Evolutionary conservation across 1,140 invertebrate genomes (phyloP), one percentile per base, ranked within the genome.

Genomic region (Drosophila trapezifrons): DNA sequence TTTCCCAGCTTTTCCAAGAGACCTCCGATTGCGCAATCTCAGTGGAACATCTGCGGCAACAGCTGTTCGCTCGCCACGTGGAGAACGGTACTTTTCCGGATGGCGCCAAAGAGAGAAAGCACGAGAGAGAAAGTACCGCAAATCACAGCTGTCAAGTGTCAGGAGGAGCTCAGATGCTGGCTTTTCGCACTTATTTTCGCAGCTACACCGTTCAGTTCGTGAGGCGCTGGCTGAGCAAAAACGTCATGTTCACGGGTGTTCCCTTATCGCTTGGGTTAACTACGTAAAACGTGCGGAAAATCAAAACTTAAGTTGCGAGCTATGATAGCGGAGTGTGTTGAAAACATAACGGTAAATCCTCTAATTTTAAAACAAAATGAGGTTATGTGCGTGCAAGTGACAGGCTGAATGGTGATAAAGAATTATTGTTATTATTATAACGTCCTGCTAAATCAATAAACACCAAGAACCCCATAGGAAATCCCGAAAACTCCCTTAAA

Each of bases 181-280:
- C 60, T 63, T 58, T 69, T 67, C 65, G 64, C 59, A 29, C 29
- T 52, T 43, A 32, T 43, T 15, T 43, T 64, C 38, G 17, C 35
- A n/a, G 51, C 20, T 73, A 17, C 22, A 20, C 5, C 12, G 27
- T 49, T 86, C 66, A 87, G 83, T 87, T 87, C 64, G 83, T 86
- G 83, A 79, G 78, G 78, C 83, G 73, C 83, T 81, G 64, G 66
- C 78, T 79, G 62, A 70, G 67, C 76, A 70, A 74, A 79, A 87
- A 82, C 60, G 76, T 82, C 71, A 60, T 74, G 59, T 71, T 47
- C 25, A 32, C 76, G 80, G 69, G 58, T 64, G 71, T 49, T 22
- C 7, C 35, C 22, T 42, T 42, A 49, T 17, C 18, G 42, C 22
- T 51, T 42, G 15, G 15, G 13, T 25, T 25, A 25, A 32, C 45